These are phyloP conservation scores for Riparia riparia DNA, from an alignment of 2,113 vertebrate genomes.

Conservation along the genomic window DNA sequence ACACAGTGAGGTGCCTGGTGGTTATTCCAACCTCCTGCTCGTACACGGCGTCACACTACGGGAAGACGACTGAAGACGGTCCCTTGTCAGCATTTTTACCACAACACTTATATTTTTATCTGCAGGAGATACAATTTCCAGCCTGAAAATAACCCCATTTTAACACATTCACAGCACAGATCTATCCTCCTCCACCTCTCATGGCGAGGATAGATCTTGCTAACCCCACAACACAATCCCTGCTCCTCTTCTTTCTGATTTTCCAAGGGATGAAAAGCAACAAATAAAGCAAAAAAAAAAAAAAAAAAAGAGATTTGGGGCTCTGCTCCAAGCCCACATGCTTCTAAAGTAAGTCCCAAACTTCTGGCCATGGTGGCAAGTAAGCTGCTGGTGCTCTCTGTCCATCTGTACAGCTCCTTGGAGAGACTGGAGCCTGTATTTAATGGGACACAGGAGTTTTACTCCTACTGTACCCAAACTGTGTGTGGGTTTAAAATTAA, in stretches of 20 bases:
- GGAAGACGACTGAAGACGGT: not conserved
- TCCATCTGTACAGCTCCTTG: not conserved
- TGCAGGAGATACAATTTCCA: constrained; percentile 1
- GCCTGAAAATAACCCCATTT: constrained; percentile 17
- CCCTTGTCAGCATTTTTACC: constrained; percentile 36
- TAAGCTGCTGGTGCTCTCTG: not conserved
- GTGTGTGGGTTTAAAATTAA: not conserved
- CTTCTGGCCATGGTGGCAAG: not conserved
- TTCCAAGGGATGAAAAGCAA: not conserved
- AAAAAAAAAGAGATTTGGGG: not conserved
- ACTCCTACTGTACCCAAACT: not conserved
- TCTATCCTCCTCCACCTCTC: constrained; percentile 11
- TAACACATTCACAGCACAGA: not conserved
- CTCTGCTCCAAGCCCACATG: not conserved
- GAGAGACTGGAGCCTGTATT: not conserved
- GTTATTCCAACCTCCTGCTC: not conserved
- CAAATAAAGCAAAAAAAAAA: not conserved
- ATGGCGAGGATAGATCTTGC: not conserved
- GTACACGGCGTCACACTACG: accelerated
- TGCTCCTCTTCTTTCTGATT: not conserved
- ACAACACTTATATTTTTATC: constrained; percentile 7
- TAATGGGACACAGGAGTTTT: not conserved
- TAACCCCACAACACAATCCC: not conserved
- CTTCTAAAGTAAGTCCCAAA: not conserved
- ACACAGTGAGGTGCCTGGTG: not conserved